Evolutionary conservation across 2,113 vertebrate species (phyloP).

Genomic region (Pycnonotus jocosus): DNA sequence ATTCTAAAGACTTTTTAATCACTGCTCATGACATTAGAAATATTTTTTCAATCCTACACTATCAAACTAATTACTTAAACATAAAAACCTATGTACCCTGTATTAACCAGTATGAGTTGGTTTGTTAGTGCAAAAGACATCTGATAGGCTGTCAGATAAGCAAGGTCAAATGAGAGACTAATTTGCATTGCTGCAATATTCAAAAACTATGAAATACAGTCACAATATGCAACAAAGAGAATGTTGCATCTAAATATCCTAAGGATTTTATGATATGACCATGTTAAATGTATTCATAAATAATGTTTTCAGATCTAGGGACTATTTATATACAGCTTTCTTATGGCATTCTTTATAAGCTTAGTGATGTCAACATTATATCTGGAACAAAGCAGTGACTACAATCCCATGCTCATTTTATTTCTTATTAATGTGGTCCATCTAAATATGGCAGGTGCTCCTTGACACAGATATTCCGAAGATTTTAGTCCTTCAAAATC

Average conservation of each 20-base stretch:
- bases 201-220: neutral
- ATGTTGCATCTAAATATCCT: neutral
- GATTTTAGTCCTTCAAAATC: neutral
- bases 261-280: neutral
- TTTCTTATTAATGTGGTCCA: neutral
- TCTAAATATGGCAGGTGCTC: neutral
- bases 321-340: neutral
- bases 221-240: neutral
- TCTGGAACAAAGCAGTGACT: neutral
- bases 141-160: neutral
- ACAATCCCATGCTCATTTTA: neutral
- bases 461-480: neutral
- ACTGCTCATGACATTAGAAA: conserved; percentile 29
- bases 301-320: neutral
- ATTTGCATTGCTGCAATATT: conserved; percentile 11
- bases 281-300: neutral
- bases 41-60: conserved; percentile 15
- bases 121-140: conserved; percentile 21
- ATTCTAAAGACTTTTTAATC: conserved; percentile 41
- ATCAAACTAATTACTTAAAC: conserved; percentile 28
- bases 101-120: neutral
- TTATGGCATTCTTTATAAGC: neutral
- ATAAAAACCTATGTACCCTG: neutral
- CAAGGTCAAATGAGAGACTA: neutral
- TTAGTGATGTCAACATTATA: neutral